Evolutionary conservation across 2,888 invertebrate species (phyloP).

Genomic region (Girardia tigrina): DNA sequence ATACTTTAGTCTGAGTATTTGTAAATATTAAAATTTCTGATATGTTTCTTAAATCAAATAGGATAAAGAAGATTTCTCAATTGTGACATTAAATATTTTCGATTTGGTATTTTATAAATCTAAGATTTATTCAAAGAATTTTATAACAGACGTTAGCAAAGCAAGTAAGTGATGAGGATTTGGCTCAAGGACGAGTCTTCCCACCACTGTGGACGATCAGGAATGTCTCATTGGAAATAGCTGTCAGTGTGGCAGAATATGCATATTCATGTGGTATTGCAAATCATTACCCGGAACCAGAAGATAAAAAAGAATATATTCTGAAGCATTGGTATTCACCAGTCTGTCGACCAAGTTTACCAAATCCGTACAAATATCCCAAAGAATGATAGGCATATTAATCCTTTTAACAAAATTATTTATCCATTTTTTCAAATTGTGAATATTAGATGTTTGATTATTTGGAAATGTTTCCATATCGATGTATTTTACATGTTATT

Average conservation of each 20-base stretch:
- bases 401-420: not conserved
- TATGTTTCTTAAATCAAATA: no score
- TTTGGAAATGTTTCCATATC: no score
- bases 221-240: conserved; percentile 73
- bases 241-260: conserved; percentile 64
- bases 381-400: not conserved
- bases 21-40: no score
- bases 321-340: not conserved
- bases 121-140: no score
- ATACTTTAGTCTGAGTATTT: no score
- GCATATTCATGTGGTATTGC: conserved; percentile 58
- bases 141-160: conserved; percentile 62
- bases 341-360: not conserved
- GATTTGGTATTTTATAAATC: no score
- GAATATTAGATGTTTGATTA: not conserved
- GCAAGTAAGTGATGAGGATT: conserved; percentile 65
- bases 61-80: no score
- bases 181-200: conserved; percentile 73
- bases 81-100: no score
- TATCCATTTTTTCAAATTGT: not conserved
- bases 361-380: not conserved
- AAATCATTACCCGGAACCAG: conserved; percentile 54
- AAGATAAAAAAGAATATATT: conserved; percentile 49
- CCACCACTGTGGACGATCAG: conserved; percentile 72
- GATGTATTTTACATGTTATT: no score